Evolutionary conservation across 2,888 invertebrate species (phyloP).

Genomic region (Pachycephus smyrnensis): DNA sequence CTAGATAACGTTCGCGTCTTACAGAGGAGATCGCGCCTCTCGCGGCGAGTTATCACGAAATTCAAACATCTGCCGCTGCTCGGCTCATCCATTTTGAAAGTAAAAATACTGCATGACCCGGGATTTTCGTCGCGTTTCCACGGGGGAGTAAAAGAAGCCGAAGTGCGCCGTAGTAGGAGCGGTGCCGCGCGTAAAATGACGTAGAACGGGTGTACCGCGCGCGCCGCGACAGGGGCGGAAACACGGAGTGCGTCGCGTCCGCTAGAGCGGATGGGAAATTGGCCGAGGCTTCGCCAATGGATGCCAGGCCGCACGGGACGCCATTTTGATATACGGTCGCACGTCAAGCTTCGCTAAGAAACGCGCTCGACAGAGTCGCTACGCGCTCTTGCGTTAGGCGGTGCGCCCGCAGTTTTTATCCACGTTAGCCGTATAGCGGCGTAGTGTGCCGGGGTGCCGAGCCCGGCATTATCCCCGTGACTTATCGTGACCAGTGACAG

Average conservation of each 20-base stretch:
- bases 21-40: conserved; percentile 33
- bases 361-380: conserved; percentile 31
- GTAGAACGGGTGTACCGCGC: conserved; percentile 31
- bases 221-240: conserved; percentile 28
- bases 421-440: conserved; percentile 14
- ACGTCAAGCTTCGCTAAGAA: conserved; percentile 54
- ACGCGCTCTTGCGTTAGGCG: conserved; percentile 33
- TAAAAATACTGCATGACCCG: conserved; percentile 60
- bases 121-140: conserved; percentile 34
- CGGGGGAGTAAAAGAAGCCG: conserved; percentile 14
- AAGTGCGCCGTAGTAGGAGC: conserved; percentile 6
- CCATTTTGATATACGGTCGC: conserved; percentile 65
- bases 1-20: conserved; percentile 27
- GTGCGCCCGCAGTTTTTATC: conserved; percentile 18
- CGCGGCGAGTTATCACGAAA: conserved; percentile 28
- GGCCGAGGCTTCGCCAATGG: conserved; percentile 56
- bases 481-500: conserved; percentile 56
- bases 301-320: conserved; percentile 60
- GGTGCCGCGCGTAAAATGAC: conserved; percentile 40
- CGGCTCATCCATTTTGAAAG: conserved; percentile 57
- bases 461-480: conserved; percentile 13
- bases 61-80: conserved; percentile 42
- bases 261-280: conserved; percentile 42
- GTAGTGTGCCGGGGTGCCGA: conserved; percentile 15
- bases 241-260: conserved; percentile 21